phyloP scores from a whole-genome alignment of 2,797 vertebrate species.

The Oryzias dopingdopingensis region DNA sequence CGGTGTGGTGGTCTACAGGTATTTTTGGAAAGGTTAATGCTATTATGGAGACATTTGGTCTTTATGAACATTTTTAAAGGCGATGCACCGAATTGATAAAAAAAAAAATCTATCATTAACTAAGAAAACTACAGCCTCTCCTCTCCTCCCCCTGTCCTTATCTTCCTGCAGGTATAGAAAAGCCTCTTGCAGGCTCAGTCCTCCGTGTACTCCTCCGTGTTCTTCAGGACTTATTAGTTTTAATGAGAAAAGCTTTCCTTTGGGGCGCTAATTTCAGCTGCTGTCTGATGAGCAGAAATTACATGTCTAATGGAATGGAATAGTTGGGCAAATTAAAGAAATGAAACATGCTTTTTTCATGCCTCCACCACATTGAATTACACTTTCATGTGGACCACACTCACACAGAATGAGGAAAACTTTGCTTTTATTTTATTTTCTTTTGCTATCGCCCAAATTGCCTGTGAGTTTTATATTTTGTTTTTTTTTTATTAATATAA shows the following conservation, averaged over 20 bases:
- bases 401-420: constrained; percentile 60
- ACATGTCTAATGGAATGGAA: constrained; percentile 84
- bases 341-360: constrained; percentile 60
- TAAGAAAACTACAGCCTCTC: constrained; percentile 13
- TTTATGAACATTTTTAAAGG: constrained; percentile 4
- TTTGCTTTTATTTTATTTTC: constrained; percentile 23
- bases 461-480: constrained; percentile 58
- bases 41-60: constrained; percentile 8
- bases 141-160: constrained; percentile 2
- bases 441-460: constrained; percentile 53
- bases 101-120: constrained; percentile 19
- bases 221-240: constrained; percentile 81
- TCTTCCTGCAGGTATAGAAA: constrained; percentile 23
- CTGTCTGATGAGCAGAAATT: constrained; percentile 88
- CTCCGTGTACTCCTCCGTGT: constrained; percentile 51
- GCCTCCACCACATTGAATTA: constrained; percentile 64
- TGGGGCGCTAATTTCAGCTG: constrained; percentile 76
- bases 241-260: constrained; percentile 76
- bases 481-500: constrained; percentile 50
- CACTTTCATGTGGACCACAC: constrained; percentile 73
- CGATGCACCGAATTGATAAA: constrained; percentile 22
- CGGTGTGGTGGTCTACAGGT: constrained; percentile 1
- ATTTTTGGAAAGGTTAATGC: constrained; percentile 11
- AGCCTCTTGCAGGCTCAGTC: constrained; percentile 32
- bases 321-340: constrained; percentile 73